Percentiles rank a stretch among this genome's conserved stretches.
These are phyloP conservation scores for Branchinecta sandiegonensis DNA, from an alignment of 2,888 invertebrate genomes.

Conservation along the genomic window DNA sequence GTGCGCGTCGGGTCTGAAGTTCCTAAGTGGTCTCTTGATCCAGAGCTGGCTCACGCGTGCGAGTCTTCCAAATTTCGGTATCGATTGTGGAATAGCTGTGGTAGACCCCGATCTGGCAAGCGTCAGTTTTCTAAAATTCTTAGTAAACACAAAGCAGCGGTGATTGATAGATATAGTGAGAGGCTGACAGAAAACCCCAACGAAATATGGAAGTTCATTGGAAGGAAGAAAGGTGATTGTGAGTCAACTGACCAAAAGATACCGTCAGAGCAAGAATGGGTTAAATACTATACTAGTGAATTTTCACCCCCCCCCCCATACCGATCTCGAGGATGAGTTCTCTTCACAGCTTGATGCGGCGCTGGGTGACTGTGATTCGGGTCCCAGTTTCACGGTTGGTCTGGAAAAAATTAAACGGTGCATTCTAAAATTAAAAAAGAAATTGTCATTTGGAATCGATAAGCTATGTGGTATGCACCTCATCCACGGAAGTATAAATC, in stretches of 20 bases:
- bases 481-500: not conserved
- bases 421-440: not conserved
- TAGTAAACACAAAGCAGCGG: too few relatives aligned
- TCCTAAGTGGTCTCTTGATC: not conserved
- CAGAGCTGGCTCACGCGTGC: slow-evolving; percentile 7
- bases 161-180: too few relatives aligned
- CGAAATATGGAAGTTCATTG: too few relatives aligned
- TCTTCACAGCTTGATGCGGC: not conserved
- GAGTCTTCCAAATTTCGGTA: not conserved
- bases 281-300: slow-evolving; percentile 14
- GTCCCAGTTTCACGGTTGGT: not conserved
- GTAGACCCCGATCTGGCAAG: too few relatives aligned
- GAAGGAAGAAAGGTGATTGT: slow-evolving; percentile 1
- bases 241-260: not conserved
- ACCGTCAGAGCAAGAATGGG: not conserved
- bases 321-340: not conserved
- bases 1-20: too few relatives aligned
- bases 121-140: too few relatives aligned
- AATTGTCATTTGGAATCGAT: not conserved
- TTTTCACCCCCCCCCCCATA: slow-evolving; percentile 14
- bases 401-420: slow-evolving; percentile 2
- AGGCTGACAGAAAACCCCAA: too few relatives aligned
- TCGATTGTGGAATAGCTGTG: too few relatives aligned
- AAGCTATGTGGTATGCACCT: not conserved
- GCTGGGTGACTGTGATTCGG: not conserved